A percentile compares a stretch with the other conserved stretches of the same genome.
phyloP scores from a whole-genome alignment of 2,113 vertebrate species.

The Mungos mungo region DNA sequence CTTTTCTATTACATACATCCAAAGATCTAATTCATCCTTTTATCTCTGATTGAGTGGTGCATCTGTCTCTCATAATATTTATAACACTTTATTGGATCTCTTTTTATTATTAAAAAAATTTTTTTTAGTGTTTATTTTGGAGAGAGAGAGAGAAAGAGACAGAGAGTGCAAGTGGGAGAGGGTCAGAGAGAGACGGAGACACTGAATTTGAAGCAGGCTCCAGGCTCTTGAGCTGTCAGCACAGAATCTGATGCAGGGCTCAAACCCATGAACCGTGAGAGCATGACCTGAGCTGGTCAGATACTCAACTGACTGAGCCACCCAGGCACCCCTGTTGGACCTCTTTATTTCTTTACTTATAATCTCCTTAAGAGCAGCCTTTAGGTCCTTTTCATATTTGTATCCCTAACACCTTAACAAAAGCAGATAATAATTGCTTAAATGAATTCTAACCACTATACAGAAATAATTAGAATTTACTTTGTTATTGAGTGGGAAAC shows the following conservation, averaged over 20 bases:
- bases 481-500: not conserved
- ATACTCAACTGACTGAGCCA: no score
- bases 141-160: no score
- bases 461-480: not conserved
- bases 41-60: not conserved
- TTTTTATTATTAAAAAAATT: not conserved
- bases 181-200: no score
- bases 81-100: not conserved
- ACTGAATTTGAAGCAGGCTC: no score
- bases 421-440: conserved; percentile 4
- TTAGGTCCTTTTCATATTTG: not conserved
- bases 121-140: no score
- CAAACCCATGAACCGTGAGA: no score
- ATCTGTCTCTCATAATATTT: not conserved
- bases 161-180: no score
- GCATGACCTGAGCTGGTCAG: no score
- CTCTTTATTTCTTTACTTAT: not conserved
- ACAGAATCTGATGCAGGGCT: no score
- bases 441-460: not conserved
- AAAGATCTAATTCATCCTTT: not conserved
- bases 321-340: no score
- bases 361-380: not conserved
- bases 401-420: not conserved
- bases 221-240: no score
- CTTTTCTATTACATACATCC: not conserved